Percentiles rank a stretch among this genome's conserved stretches.
phyloP scores from a whole-genome alignment of 2,888 invertebrate species.

The Trisateles emortualis region DNA sequence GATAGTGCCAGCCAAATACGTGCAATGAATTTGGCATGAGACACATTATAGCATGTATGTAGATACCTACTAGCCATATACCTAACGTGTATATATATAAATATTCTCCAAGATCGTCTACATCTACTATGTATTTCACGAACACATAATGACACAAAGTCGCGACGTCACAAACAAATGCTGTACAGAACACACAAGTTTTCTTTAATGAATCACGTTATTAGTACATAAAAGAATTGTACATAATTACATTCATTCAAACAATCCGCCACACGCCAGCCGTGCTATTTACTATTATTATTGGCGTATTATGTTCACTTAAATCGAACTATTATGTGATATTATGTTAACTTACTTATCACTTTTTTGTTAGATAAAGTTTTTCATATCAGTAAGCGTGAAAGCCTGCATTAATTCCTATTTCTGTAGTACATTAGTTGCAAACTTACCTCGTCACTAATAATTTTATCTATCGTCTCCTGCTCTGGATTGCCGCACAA shows the following conservation, averaged over 20 bases:
- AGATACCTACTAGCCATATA: too few relatives aligned
- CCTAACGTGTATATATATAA: too few relatives aligned
- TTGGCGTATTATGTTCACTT: background rate
- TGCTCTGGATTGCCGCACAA: constrained; percentile 95
- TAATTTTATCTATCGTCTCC: constrained; percentile 94
- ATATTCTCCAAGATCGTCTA: too few relatives aligned
- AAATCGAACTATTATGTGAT: constrained; percentile 15
- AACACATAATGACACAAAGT: constrained; percentile 16
- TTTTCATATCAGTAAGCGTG: constrained; percentile 30
- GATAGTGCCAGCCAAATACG: too few relatives aligned
- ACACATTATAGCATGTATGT: too few relatives aligned
- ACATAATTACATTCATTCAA: constrained; percentile 17
- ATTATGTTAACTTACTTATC: constrained; percentile 13
- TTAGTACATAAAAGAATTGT: constrained; percentile 12
- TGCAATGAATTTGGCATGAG: too few relatives aligned
- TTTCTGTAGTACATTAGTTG: constrained; percentile 30
- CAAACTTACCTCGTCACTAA: constrained; percentile 93
- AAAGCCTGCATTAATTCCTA: constrained; percentile 32
- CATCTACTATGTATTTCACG: constrained; percentile 4
- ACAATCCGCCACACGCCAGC: constrained; percentile 6
- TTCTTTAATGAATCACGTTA: constrained; percentile 17
- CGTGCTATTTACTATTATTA: constrained; percentile 6
- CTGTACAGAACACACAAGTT: constrained; percentile 18
- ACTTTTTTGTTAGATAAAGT: constrained; percentile 17
- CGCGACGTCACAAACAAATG: constrained; percentile 31